phyloP scores from a whole-genome alignment of 2,113 vertebrate genomes.

The Brienomyrus brachyistius region DNA sequence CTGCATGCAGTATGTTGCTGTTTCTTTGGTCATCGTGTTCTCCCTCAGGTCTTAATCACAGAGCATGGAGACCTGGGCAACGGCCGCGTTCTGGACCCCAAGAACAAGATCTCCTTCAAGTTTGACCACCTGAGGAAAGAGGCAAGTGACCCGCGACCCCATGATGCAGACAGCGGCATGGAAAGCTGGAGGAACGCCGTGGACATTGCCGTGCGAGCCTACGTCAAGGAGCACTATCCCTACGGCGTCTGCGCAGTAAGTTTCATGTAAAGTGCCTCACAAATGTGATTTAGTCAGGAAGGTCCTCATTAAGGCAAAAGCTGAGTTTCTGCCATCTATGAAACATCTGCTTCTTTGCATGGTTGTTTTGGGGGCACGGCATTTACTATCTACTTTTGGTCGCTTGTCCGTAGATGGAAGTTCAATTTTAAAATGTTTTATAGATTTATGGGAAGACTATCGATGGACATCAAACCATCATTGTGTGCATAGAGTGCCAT shows the following conservation, averaged over 20 bases:
- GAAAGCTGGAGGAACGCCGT: constrained; percentile 87
- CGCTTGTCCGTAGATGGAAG: neutral
- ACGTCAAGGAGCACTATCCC: constrained; percentile 94
- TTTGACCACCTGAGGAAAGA: constrained; percentile 97
- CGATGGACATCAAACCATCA: constrained; percentile 93
- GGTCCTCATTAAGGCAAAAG: neutral
- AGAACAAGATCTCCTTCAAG: constrained; percentile 84
- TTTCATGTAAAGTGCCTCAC: constrained; percentile 9
- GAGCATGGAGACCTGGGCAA: constrained; percentile 93
- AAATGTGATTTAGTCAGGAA: neutral
- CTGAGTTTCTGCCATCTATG: neutral
- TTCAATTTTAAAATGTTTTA: constrained; percentile 21
- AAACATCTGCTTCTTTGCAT: neutral
- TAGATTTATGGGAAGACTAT: constrained; percentile 96
- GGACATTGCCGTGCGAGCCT: constrained; percentile 78
- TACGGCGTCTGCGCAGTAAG: constrained; percentile 90
- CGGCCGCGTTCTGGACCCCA: constrained; percentile 90
- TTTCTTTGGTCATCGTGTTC: neutral
- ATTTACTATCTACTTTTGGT: neutral
- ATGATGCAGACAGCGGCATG: constrained; percentile 76
- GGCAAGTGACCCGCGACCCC: constrained; percentile 81
- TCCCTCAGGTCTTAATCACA: constrained; percentile 86
- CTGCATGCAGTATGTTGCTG: neutral
- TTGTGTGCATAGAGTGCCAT: constrained; percentile 96
- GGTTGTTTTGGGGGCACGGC: neutral